phyloP scores from a whole-genome alignment of 2,797 vertebrate species.

The Myoxocephalus aenaeus region DNA sequence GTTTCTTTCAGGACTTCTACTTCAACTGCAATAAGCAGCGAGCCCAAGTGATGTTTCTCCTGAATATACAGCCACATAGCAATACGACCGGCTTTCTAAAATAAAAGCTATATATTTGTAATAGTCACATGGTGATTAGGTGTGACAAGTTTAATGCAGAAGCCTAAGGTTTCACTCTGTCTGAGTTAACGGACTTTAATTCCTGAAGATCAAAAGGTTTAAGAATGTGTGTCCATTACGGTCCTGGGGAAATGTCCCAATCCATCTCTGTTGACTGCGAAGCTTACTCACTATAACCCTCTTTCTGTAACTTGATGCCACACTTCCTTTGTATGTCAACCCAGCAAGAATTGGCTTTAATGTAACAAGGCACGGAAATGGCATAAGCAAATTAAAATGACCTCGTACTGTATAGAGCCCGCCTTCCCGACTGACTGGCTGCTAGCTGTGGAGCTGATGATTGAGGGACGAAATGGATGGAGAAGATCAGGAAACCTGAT shows the following conservation, averaged over 20 bases:
- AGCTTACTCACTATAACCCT: neutral
- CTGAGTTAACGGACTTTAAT: neutral
- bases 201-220: neutral
- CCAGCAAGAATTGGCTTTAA: constrained; percentile 6
- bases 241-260: neutral
- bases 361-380: constrained; percentile 20
- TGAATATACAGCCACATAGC: neutral
- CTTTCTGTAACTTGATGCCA: neutral
- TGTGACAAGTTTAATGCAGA: neutral
- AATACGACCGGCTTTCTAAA: neutral
- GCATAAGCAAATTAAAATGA: constrained; percentile 42
- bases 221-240: neutral
- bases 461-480: constrained; percentile 56
- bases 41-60: neutral
- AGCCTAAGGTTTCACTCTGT: neutral
- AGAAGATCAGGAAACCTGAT: constrained; percentile 69
- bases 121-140: neutral
- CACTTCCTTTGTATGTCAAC: neutral
- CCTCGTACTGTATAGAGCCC: constrained; percentile 20
- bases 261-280: constrained; percentile 4
- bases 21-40: neutral
- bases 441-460: constrained; percentile 55
- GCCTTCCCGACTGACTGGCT: constrained; percentile 20
- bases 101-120: neutral
- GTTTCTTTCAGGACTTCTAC: neutral